Evolutionary conservation across 1,140 invertebrate genomes (phyloP).

Genomic region (Anadara kagoshimensis): DNA sequence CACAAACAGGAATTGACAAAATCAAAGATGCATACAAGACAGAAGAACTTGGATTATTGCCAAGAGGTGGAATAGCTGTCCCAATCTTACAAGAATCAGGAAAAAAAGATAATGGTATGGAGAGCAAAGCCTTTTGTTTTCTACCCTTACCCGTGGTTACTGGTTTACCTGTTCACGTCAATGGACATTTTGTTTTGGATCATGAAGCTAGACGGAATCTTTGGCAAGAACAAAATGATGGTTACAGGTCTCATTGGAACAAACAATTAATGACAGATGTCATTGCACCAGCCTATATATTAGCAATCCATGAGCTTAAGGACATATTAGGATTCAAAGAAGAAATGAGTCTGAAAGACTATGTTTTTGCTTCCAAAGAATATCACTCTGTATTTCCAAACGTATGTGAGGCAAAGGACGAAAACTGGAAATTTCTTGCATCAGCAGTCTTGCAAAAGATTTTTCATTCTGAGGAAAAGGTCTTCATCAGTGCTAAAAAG

Average conservation of each 20-base stretch:
- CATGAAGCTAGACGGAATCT: slow-evolving; percentile 63
- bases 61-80: slow-evolving; percentile 60
- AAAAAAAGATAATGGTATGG: background rate
- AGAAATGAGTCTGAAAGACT: background rate
- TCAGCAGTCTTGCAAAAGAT: background rate
- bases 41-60: slow-evolving; percentile 50
- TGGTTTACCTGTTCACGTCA: slow-evolving; percentile 67
- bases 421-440: slow-evolving; percentile 22
- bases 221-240: slow-evolving; percentile 45
- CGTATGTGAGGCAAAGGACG: background rate
- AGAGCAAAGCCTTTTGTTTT: slow-evolving; percentile 49
- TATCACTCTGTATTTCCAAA: slow-evolving; percentile 34
- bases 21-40: slow-evolving; percentile 27
- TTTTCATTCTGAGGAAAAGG: background rate
- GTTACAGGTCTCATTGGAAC: slow-evolving; percentile 39
- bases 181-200: slow-evolving; percentile 71
- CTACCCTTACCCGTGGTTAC: slow-evolving; percentile 65
- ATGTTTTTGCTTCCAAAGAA: slow-evolving; percentile 16
- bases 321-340: slow-evolving; percentile 29
- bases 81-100: background rate
- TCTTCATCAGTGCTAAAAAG: background rate
- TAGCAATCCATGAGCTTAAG: slow-evolving; percentile 14
- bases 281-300: background rate
- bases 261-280: slow-evolving; percentile 1
- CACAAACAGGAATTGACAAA: background rate